Evolutionary conservation across 1,140 invertebrate genomes (phyloP).

Genomic region (Ooceraea biroi): DNA sequence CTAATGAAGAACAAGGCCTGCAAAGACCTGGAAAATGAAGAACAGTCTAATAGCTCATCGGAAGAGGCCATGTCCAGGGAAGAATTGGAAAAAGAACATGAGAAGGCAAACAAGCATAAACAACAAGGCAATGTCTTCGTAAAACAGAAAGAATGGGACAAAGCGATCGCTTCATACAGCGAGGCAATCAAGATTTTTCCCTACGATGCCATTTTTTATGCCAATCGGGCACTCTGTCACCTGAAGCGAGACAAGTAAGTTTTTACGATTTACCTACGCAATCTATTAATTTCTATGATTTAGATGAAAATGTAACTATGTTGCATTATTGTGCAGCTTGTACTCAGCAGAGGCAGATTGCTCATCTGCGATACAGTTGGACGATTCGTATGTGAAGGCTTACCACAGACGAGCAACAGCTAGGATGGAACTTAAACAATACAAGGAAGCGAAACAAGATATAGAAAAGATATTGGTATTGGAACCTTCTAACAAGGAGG

Average conservation of each 20-base stretch:
- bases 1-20: conserved; percentile 89
- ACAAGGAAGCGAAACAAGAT: conserved; percentile 89
- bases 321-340: conserved; percentile 86
- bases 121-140: conserved; percentile 93
- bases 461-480: conserved; percentile 89
- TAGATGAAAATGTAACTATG: conserved; percentile 23
- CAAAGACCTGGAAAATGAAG: conserved; percentile 89
- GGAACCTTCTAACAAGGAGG: conserved; percentile 91
- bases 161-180: conserved; percentile 93
- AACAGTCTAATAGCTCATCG: conserved; percentile 85
- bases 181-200: conserved; percentile 92
- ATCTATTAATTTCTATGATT: conserved; percentile 8
- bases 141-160: conserved; percentile 91
- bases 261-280: conserved; percentile 1
- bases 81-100: conserved; percentile 87
- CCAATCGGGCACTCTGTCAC: conserved; percentile 95
- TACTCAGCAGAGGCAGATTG: conserved; percentile 92
- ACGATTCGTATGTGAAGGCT: conserved; percentile 93
- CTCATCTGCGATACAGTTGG: conserved; percentile 89
- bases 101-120: conserved; percentile 84
- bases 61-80: conserved; percentile 88
- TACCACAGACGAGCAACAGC: conserved; percentile 91
- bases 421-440: conserved; percentile 88
- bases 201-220: conserved; percentile 93
- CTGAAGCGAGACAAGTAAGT: conserved; percentile 93